Base-by-base conservation (phyloP, 2,888 invertebrate species). In the Pristionchus entomophagus region DNA sequence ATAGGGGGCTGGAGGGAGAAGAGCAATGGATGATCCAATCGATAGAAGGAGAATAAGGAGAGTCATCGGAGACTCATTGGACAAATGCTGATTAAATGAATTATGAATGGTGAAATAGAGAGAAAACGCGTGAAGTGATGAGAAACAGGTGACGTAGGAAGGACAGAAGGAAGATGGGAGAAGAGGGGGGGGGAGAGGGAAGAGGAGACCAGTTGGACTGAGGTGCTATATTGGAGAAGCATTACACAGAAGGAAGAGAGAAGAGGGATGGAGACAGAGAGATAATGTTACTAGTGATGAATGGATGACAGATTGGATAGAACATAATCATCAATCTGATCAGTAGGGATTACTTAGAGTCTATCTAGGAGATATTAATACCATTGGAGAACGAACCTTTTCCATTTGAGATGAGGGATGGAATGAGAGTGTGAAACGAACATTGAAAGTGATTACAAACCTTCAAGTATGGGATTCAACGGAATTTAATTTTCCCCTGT, bases 181-280 rank as follows among this genome's bases (percentile, higher is more conserved):
- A 8, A 41, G 22, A 26, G 38, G 17, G 3, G 78, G 29, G 29
- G 8, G 45, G 78, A 80, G 65, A 65, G 32, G 51, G 49, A 78
- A 19, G 19, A 56, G 69, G 69, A 69, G 69, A 22, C 4, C 8
- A 69, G 38, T 4, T 3, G 17, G 19, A 5, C 22, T 5, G 38
- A 69, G 69, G 73, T 32, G 41, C 73, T 73, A 45, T 73, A 73
- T 73, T 73, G 73, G 73, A 73, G 73, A 41, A 80, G 80, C 32
- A 56, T 53, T 51, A 80, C 53, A 51, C 14, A 53, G 3, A 38
- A 41, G 62, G 45, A 41, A 81, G 26, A 81, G 51, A 59, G 41
- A n/a, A 32, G 62, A 45, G 38, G 82, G 29, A 19, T n/a, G 53
- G 53, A 35, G 81, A 29, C 32, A 81, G 56, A 26, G 51, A 29